Evolutionary conservation across 2,888 invertebrate genomes (phyloP).

Genomic region (Eilema depressum): DNA sequence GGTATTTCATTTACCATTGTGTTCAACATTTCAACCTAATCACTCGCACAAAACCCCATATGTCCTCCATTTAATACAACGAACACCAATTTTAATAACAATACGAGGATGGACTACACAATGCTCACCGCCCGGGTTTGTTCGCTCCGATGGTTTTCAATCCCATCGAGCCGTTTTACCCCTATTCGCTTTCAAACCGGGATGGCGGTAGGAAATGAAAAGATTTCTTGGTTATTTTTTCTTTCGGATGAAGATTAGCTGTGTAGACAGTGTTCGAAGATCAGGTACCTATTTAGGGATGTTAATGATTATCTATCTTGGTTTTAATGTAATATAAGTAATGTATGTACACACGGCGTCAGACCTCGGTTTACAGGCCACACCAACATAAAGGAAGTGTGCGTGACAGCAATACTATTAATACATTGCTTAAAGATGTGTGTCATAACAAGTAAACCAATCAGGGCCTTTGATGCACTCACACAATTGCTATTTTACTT

Average conservation of each 20-base stretch:
- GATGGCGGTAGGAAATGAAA: slow-evolving; percentile 78
- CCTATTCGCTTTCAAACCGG: slow-evolving; percentile 64
- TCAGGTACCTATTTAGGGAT: slow-evolving; percentile 15
- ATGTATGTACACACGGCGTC: too few species aligned
- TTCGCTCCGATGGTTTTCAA: slow-evolving; percentile 78
- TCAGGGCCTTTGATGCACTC: too few species aligned
- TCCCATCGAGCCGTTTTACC: slow-evolving; percentile 66
- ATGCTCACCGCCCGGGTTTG: slow-evolving; percentile 70
- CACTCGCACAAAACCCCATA: slow-evolving; percentile 38
- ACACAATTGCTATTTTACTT: too few species aligned
- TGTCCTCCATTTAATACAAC: slow-evolving; percentile 43
- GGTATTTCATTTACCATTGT: not conserved
- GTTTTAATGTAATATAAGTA: slow-evolving; percentile 21
- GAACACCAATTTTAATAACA: slow-evolving; percentile 69
- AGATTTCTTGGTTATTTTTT: slow-evolving; percentile 71
- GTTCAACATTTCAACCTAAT: slow-evolving; percentile 26
- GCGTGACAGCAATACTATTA: too few species aligned
- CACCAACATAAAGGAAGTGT: too few species aligned
- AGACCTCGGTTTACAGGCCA: too few species aligned
- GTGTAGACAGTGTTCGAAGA: slow-evolving; percentile 31
- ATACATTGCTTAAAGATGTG: too few species aligned
- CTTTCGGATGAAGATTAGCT: slow-evolving; percentile 63
- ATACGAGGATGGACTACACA: slow-evolving; percentile 63
- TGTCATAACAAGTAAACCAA: too few species aligned
- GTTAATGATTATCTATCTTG: slow-evolving; percentile 38